Percentiles rank a stretch among this genome's conserved stretches.
phyloP scores from a whole-genome alignment of 2,888 invertebrate species.

The Nesidiocoris tenuis region DNA sequence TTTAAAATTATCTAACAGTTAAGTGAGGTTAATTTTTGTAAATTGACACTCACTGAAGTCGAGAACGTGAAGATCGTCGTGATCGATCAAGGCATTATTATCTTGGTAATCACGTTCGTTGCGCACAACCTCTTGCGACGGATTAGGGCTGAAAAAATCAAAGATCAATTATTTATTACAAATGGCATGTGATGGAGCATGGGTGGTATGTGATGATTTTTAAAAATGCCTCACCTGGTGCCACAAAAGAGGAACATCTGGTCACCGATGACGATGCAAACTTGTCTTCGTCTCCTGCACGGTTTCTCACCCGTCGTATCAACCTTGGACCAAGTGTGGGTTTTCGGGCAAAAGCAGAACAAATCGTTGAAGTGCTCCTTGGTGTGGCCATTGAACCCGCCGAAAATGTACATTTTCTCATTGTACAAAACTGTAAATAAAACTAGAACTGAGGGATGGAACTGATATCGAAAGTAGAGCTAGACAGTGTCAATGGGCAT shows the following conservation, averaged over 20 bases:
- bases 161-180: too few species aligned
- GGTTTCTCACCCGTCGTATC: constrained; percentile 63
- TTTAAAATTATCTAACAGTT: too few species aligned
- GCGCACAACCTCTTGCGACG: constrained; percentile 8
- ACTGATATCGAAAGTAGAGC: too few species aligned
- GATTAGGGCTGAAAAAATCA: constrained; percentile 39
- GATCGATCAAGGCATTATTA: constrained; percentile 63
- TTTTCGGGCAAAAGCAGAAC: constrained; percentile 67
- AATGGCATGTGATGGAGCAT: too few species aligned
- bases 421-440: constrained; percentile 71
- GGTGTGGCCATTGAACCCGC: constrained; percentile 78
- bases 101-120: constrained; percentile 55
- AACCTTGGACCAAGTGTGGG: constrained; percentile 64
- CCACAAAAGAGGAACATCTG: constrained; percentile 86
- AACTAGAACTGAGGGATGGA: too few species aligned
- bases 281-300: constrained; percentile 71
- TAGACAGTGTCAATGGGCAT: too few species aligned
- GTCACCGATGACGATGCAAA: constrained; percentile 71
- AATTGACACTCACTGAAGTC: constrained; percentile 68
- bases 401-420: constrained; percentile 80
- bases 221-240: constrained; percentile 76
- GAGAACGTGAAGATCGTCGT: constrained; percentile 78
- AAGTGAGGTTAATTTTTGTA: too few species aligned
- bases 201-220: too few species aligned
- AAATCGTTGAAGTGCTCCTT: constrained; percentile 82